Evolutionary conservation across 2,797 vertebrate genomes (phyloP).

Genomic region (Discoglossus pictus): DNA sequence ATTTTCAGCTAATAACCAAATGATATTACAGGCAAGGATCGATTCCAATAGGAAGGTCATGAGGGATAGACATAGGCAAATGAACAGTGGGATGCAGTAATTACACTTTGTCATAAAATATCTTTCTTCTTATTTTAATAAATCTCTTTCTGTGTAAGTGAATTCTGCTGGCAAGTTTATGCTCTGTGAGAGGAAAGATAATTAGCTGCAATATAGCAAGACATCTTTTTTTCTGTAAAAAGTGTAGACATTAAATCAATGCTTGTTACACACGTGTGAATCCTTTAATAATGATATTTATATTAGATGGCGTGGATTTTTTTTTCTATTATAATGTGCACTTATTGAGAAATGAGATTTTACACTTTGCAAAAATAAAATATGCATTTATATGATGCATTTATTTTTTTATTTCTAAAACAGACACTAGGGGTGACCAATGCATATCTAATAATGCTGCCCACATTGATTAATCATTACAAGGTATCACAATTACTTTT

Average conservation of each 20-base stretch:
- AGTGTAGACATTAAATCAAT: background rate
- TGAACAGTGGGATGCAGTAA: slow-evolving; percentile 31
- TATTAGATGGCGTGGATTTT: too few relatives aligned
- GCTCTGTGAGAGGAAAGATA: slow-evolving; percentile 8
- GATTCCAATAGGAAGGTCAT: slow-evolving; percentile 9
- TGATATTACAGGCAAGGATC: slow-evolving; percentile 24
- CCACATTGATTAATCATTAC: too few relatives aligned
- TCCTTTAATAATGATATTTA: too few relatives aligned
- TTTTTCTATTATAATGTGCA: too few relatives aligned
- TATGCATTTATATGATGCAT: too few relatives aligned
- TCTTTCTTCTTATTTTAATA: slow-evolving; percentile 1
- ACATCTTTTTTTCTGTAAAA: background rate
- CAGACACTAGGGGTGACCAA: too few relatives aligned
- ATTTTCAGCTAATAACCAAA: slow-evolving; percentile 22
- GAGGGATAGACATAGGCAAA: slow-evolving; percentile 8
- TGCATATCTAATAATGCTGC: too few relatives aligned
- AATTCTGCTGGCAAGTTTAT: slow-evolving; percentile 21
- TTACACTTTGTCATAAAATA: slow-evolving; percentile 2
- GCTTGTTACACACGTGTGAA: background rate
- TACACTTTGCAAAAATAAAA: too few relatives aligned
- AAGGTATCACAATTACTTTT: too few relatives aligned
- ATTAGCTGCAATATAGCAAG: background rate
- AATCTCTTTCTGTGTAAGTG: slow-evolving; percentile 18
- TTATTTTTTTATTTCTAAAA: too few relatives aligned
- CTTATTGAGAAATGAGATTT: too few relatives aligned